Evolutionary conservation across 2,113 vertebrate genomes (phyloP), one percentile per base, ranked within the genome.

Genomic region (Eubucco bourcierii): DNA sequence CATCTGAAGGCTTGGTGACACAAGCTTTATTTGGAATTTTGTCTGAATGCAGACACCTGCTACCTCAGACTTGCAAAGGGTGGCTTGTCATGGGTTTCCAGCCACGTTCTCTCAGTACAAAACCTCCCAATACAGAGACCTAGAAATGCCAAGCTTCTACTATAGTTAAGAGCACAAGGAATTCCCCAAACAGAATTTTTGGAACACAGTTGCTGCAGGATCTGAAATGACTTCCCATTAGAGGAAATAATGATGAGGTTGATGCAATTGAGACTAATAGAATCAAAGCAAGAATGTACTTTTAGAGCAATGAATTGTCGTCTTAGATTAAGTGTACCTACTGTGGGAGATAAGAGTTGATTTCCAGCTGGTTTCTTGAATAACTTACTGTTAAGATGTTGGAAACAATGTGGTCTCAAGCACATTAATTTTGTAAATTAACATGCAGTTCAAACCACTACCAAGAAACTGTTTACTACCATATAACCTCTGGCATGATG

Each of bases 401-500:
- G 15, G 44, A 46, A 46, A 46, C 44, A 46, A 18, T 46, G 44
- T 46, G 47, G 47, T 50, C 47, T 50, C 47, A 50, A 50, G 23
- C 47, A 23, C 6, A 5, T 50, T 50, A 10, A 21, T 50, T 50
- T 50, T 50, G 47, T 50, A 50, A 50, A 50, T 33, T 8, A 77
- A 39, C 0, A 2, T 13, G 28, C 70, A 34, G 23, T 21, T 63
- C 59, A 10, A 81, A 77, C 1, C 44, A 17, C 34, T 27, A 34
- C 23, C 44, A 47, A 12, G 55, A 65, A 24, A 21, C 24, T 0
- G 3, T 23, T 14, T 2, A 1, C 27, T 37, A 21, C 18, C 21
- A 50, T 4, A 0, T 31, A 15, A 25, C 20, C 59, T 25, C 23
- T 44, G 28, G 9, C 12, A 16, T 0, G 11, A 27, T 4, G 4